Base-by-base conservation (phyloP, 1,140 invertebrate genomes). In the Phymastichus coffea region DNA sequence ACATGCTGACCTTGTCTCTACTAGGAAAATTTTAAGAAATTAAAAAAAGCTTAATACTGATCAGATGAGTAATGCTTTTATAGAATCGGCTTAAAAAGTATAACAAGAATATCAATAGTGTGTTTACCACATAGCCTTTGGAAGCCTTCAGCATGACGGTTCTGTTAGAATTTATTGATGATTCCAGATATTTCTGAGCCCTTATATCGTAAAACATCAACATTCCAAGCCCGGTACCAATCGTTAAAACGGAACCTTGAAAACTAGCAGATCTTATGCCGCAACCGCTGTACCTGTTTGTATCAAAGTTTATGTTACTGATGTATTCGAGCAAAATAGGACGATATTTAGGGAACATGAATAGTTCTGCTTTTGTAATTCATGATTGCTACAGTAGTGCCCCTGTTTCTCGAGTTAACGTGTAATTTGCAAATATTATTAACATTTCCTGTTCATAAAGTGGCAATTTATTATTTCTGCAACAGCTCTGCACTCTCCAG, bases 141-240 rank as follows among this genome's bases (percentile, higher is more conserved):
- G 89, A 94, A 59, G 92, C 89, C 77, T 91, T 93, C 10, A 97
- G 80, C n/a, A 90, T 88, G 28, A 94, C 93, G 0, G 92, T 93
- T 68, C 91, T 85, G 20, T 90, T 90, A 1, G 91, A 90, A 77
- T 94, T 93, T 23, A 93, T 92, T 65, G 89, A 91, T 52, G 90
- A 92, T 72, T 97, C 93, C 30, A 98, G 76, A 79, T 96, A 97
- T 78, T 95, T 95, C 47, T 89, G 88, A 56, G 92, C 93, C 66
- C 90, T 85, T 43, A 97, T 80, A 76, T 98, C 95, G 73, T 95
- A 97, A 77, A 98, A 98, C 83, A 97, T 88, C 1, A 98, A 80
- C 76, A 91, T 87, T 44, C 95, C 95, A 40, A 93, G 82, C 1
- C 94, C 95, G 4, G 95, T 97, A 14, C 95, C 95, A 66, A 97